Percentiles rank a stretch among this genome's conserved stretches.
phyloP scores from a whole-genome alignment of 2,888 invertebrate genomes.

The Amitus sp. region DNA sequence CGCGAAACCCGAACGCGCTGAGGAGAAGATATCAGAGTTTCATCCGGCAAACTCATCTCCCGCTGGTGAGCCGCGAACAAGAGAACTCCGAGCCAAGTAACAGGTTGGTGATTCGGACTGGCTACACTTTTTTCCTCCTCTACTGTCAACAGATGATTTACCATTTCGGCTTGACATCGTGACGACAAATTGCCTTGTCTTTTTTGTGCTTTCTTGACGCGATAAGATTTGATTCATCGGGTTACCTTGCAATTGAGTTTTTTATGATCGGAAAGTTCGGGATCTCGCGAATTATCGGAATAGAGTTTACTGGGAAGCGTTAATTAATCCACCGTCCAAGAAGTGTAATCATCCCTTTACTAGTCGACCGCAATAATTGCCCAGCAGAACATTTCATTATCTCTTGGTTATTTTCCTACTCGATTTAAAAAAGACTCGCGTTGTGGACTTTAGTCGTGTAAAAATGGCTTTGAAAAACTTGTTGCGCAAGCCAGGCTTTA shows the following conservation, averaged over 20 bases:
- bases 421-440: not conserved
- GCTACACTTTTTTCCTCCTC: constrained; percentile 21
- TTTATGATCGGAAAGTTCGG: too few relatives aligned
- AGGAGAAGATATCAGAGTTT: constrained; percentile 24
- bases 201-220: too few relatives aligned
- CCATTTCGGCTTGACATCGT: not conserved
- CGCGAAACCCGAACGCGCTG: constrained; percentile 25
- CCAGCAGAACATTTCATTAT: too few relatives aligned
- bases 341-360: too few relatives aligned
- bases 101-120: constrained; percentile 58
- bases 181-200: too few relatives aligned
- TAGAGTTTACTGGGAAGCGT: too few relatives aligned
- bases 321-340: too few relatives aligned
- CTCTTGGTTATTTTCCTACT: not conserved
- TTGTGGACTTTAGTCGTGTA: not conserved
- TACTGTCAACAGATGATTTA: not conserved
- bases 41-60: constrained; percentile 12
- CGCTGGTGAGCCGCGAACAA: constrained; percentile 27
- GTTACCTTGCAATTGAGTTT: too few relatives aligned
- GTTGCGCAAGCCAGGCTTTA: not conserved
- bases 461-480: not conserved
- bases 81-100: constrained; percentile 50
- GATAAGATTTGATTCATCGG: too few relatives aligned
- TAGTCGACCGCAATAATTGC: too few relatives aligned
- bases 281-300: too few relatives aligned